Percentiles rank a stretch among this genome's conserved stretches.
Conservation (phyloP, 2,113 vertebrate genomes). For the Xenopus tropicalis region UCB_Xtro_10.0 CM004444.2:140473501-140474000, state of each 20-base stretch:
- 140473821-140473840: slow-evolving; percentile 85
- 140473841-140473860: slow-evolving; percentile 29
- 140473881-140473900: neutral
- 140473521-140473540: no score
- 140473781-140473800: slow-evolving; percentile 81
- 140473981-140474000: no score
- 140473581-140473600: neutral
- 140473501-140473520: no score
- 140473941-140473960: no score
- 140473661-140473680: neutral
- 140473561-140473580: neutral
- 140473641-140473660: neutral
- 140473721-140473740: slow-evolving; percentile 8
- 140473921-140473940: no score
- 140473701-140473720: neutral
- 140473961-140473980: no score
- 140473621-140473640: neutral
- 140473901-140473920: no score
- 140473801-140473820: slow-evolving; percentile 86
- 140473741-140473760: slow-evolving; percentile 12
- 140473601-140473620: neutral
- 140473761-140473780: slow-evolving; percentile 61
- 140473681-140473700: neutral
- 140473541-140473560: neutral
- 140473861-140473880: neutral